A percentile compares a stretch with the other conserved stretches of the same genome.
phyloP scores from a whole-genome alignment of 1,140 invertebrate species.

The Danaus melanippus region DNA sequence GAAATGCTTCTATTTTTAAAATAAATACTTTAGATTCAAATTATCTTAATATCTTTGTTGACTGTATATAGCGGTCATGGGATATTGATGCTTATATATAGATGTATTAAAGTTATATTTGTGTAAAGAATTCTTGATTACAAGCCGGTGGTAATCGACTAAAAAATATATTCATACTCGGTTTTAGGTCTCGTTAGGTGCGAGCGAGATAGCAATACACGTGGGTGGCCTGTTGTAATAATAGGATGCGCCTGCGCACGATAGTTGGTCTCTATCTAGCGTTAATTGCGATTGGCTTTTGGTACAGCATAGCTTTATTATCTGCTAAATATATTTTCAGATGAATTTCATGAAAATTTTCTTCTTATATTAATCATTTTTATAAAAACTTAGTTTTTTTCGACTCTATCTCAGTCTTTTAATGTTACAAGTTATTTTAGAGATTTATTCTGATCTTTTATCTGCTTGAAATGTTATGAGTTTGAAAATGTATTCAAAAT shows the following conservation, averaged over 20 bases:
- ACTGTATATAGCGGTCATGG: not conserved
- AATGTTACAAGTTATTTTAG: no score
- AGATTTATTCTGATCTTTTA: no score
- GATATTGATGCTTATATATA: conserved; percentile 8
- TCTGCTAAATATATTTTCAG: no score
- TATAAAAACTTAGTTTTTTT: no score
- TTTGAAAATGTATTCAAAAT: no score
- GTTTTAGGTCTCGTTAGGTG: conserved; percentile 27
- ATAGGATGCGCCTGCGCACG: conserved; percentile 26
- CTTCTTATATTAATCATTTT: no score
- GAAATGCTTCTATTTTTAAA: not conserved
- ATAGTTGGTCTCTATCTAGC: conserved; percentile 29
- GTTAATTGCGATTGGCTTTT: conserved; percentile 17
- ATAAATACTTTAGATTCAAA: not conserved
- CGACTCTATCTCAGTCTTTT: no score
- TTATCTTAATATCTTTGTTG: no score
- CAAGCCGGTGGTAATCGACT: conserved; percentile 31
- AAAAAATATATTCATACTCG: conserved; percentile 28
- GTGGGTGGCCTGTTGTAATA: conserved; percentile 45
- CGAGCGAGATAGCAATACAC: conserved; percentile 26
- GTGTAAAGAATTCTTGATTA: conserved; percentile 28
- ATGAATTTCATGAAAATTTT: no score
- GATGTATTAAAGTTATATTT: conserved; percentile 7
- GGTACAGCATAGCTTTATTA: no score
- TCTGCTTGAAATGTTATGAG: no score